Base-by-base conservation (phyloP, 92 coral and sea anemone species). In the Paragorgia papillata region DNA sequence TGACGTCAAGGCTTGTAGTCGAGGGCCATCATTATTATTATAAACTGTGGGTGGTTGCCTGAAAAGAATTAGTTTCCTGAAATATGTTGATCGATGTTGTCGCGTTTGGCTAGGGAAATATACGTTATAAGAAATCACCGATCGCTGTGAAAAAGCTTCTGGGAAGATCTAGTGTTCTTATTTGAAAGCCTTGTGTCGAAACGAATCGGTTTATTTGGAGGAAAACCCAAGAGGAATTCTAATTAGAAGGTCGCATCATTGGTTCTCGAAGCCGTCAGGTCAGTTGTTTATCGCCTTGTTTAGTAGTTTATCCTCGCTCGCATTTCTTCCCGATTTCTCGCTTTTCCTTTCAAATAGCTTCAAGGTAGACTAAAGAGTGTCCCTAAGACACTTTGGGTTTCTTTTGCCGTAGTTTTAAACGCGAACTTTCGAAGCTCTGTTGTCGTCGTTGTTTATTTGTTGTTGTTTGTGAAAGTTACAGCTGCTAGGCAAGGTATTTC, bases 391-490 rank as follows among this genome's bases (percentile, higher is more conserved):
- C n/a, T n/a, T n/a, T n/a, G n/a, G n/a, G n/a, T n/a, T n/a, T n/a
- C n/a, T n/a, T n/a, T n/a, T n/a, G n/a, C n/a, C n/a, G n/a, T n/a
- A n/a, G n/a, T n/a, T n/a, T n/a, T n/a, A n/a, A n/a, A n/a, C n/a
- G n/a, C n/a, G n/a, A 7, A 15, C 2, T 6, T 46, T 7, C 53
- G 53, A 46, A 7, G 53, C 53, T 46, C 17, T 15, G 2, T 46
- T 15, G 53, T 18, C 57, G 63, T 53, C 54, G 57, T 53, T 57
- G 57, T 71, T 63, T 31, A 63, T 32, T 63, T 63, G 78, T 71
- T 71, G 78, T 71, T 71, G 37, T 71, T 71, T 71, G 78, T 71
- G 62, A 55, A n/a, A 71, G 37, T 31, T 10, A 27, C 78, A 71
- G 78, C 78, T 71, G 78, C 64, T 55, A 64, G 49, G 49, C 21